Base-by-base conservation (phyloP, 2,888 invertebrate genomes). In the Theretra japonica region DNA sequence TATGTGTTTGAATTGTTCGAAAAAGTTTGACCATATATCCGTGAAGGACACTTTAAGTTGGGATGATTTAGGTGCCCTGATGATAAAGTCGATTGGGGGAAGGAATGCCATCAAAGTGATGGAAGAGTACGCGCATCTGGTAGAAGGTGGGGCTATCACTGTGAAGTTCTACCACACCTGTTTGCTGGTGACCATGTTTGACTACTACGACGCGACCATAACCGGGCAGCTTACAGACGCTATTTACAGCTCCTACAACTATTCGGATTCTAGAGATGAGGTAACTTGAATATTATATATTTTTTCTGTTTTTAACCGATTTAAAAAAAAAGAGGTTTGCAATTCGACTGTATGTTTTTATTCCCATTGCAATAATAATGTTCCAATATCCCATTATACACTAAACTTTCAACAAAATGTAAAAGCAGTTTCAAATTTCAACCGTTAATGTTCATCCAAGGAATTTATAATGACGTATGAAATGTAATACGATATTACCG, bases 1-100 rank as follows among this genome's bases (percentile, higher is more conserved):
- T 68, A 90, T 90, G 30, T 97, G 97, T 84, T 84, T 96, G 59
- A 96, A 96, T 84, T 97, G 97, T 80, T 95, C 94, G 4, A 94
- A 91, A 72, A 89, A 88, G 65, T 92, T 95, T 69, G 84, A 88
- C 41, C 86, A 95, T 75, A 88, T 94, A 68, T 90, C 90, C 0
- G 92, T 94, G 0, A 92, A 88, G 70, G 88, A 92, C 69, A 94
- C 96, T 74, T 82, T 95, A 41, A 90, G 91, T 81, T 97, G 97
- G 96, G 95, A 94, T 60, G 93, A 95, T 59, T 84, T 97, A 17
- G 95, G 95, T 2, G 89, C 92, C 3, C 83, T 96, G 30, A 95
- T 96, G 80, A 94, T 96, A 68, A 95, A 95, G 80, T 95, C 95
- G 0, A 88, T 96, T 41, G 96, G 96, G 21, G 95, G 96, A 1